Evolutionary conservation across 1,140 invertebrate genomes (phyloP), one percentile per base, ranked within the genome.

Genomic region (Calosoma granatense): DNA sequence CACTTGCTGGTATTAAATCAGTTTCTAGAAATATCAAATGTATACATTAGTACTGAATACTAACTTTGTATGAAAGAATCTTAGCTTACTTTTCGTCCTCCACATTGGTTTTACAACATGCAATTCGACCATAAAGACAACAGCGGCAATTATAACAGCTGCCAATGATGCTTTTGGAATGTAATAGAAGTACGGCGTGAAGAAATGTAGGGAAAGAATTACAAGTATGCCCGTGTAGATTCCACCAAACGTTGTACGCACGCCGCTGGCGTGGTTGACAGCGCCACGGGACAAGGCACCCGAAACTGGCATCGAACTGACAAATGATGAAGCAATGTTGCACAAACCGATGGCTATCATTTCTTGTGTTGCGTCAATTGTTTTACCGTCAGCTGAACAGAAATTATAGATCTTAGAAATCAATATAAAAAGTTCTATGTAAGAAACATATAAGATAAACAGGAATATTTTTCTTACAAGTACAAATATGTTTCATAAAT

Each of bases 91-190:
- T 73, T 85, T 90, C 20, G 83, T 87, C 57, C 75, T 79, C 90
- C 90, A 94, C 70, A 93, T 82, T 1, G 85, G 84, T 63, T 82
- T 79, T 0, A 93, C 67, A 0, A 90, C 85, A 41, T 87, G 81
- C 53, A 88, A 77, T 62, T 93, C 89, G 52, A 94, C 86, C 89
- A 94, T 92, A 65, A 90, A 91, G 20, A 93, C 77, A 11, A 94
- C 90, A 4, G 92, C 90, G 36, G 86, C 85, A 52, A 94, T 91
- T 41, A 94, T 88, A 12, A 94, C 86, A 0, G 89, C 84, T 1
- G 88, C 87, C 1, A 91, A 76, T 1, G 81, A 81, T 22, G 86
- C 78, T 76, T 89, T 80, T 22, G 87, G 84, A 65, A 94, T 93
- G 66, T 82, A 94, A 62, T 83, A 83, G 62, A 94, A 89, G 65